A percentile compares a stretch with the other conserved stretches of the same genome.
Conservation (phyloP, 2,113 vertebrate genomes). For the Axis porcinus region DNA sequence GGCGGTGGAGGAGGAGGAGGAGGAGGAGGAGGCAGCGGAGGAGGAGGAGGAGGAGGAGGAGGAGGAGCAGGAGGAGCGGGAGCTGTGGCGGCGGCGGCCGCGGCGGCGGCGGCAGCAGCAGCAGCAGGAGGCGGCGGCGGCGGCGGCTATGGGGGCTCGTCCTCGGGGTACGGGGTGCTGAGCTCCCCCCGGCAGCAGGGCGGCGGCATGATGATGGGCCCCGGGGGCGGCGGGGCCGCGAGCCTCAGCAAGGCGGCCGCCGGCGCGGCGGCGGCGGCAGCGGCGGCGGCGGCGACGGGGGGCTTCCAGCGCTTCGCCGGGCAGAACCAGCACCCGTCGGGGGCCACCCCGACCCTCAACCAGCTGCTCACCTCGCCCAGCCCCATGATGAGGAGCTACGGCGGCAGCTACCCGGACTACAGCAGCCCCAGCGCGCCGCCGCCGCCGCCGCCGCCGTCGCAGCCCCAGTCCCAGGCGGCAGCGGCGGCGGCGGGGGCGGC, state of each 20-base stretch:
- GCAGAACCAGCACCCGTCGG: constrained; percentile 91
- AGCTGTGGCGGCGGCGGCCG: constrained; percentile 79
- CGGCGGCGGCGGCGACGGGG: constrained; percentile 76
- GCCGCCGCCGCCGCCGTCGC: constrained; percentile 71
- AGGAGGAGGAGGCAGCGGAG: constrained; percentile 69
- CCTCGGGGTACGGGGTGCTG: constrained; percentile 88
- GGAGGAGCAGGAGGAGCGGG: constrained; percentile 60
- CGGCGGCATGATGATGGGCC: constrained; percentile 88
- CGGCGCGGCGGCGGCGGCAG: constrained; percentile 73
- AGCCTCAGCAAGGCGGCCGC: constrained; percentile 84
- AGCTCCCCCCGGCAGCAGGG: constrained; percentile 86
- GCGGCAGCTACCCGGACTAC: constrained; percentile 91
- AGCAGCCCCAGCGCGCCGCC: constrained; percentile 80
- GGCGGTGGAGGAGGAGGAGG: constrained; percentile 56
- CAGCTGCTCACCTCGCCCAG: constrained; percentile 96
- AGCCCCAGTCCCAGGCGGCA: constrained; percentile 78
- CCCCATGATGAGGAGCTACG: constrained; percentile 94
- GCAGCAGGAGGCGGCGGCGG: constrained; percentile 63
- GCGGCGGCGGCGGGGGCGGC: constrained; percentile 70
- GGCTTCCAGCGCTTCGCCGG: constrained; percentile 92
- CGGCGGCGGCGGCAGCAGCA: constrained; percentile 61
- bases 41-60: constrained; percentile 26
- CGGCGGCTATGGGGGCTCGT: constrained; percentile 83
- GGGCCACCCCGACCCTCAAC: constrained; percentile 95
- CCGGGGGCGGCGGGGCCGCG: constrained; percentile 77